Percentiles rank a stretch among this genome's conserved stretches.
phyloP scores from a whole-genome alignment of 2,888 invertebrate species.

The Seira musarum region DNA sequence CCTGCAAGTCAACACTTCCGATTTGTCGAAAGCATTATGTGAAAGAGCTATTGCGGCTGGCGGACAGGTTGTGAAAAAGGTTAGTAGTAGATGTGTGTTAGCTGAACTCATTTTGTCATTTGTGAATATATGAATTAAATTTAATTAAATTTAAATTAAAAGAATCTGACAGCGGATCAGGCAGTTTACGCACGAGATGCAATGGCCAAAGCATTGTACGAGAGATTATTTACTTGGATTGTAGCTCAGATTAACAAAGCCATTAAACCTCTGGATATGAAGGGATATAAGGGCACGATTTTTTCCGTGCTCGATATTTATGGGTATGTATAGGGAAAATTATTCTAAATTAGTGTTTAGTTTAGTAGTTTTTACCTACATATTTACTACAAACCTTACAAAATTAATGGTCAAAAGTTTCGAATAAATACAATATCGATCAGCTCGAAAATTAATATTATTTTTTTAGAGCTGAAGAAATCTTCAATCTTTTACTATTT shows the following conservation, averaged over 20 bases:
- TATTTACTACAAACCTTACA: too few relatives aligned
- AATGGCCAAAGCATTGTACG: constrained; percentile 79
- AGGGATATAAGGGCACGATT: constrained; percentile 79
- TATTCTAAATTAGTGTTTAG: too few relatives aligned
- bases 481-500: too few relatives aligned
- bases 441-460: too few relatives aligned
- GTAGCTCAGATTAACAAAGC: constrained; percentile 88
- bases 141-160: too few relatives aligned
- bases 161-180: constrained; percentile 88
- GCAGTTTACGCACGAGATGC: constrained; percentile 79
- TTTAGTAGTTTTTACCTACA: too few relatives aligned
- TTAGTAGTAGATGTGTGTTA: too few relatives aligned
- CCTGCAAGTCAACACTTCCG: constrained; percentile 79
- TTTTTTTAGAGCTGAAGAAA: too few relatives aligned
- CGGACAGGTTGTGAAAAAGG: constrained; percentile 90
- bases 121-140: too few relatives aligned
- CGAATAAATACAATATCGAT: too few relatives aligned
- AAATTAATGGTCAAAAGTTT: too few relatives aligned
- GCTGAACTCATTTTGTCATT: too few relatives aligned
- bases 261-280: constrained; percentile 77
- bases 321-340: constrained; percentile 99
- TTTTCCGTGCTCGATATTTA: constrained; percentile 98
- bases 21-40: constrained; percentile 84
- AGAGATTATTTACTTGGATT: constrained; percentile 78
- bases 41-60: constrained; percentile 94